Evolutionary conservation across 2,888 invertebrate genomes (phyloP).

Genomic region (Leptinotarsa rubiginosa): DNA sequence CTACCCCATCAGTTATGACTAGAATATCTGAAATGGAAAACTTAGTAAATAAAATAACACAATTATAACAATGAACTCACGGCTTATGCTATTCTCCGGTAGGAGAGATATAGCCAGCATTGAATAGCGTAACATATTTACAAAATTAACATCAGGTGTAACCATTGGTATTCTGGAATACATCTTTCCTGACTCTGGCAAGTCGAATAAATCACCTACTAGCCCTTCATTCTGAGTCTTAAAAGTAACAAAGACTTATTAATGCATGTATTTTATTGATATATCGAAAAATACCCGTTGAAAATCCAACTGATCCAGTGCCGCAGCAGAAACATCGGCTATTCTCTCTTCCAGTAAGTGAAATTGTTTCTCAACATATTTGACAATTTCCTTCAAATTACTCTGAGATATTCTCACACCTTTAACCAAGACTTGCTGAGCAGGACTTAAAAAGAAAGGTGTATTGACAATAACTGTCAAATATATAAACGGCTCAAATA

Average conservation of each 20-base stretch:
- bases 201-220: slow-evolving; percentile 69
- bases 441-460: slow-evolving; percentile 77
- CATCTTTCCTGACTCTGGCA: slow-evolving; percentile 64
- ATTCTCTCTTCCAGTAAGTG: slow-evolving; percentile 72
- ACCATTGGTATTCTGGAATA: slow-evolving; percentile 70
- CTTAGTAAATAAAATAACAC: slow-evolving; percentile 22
- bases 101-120: slow-evolving; percentile 79
- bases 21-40: slow-evolving; percentile 72
- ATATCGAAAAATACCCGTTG: slow-evolving; percentile 58
- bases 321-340: slow-evolving; percentile 69
- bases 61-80: slow-evolving; percentile 66
- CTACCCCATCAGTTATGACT: slow-evolving; percentile 80
- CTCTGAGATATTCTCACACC: slow-evolving; percentile 74
- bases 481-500: slow-evolving; percentile 77
- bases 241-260: slow-evolving; percentile 43
- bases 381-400: slow-evolving; percentile 72
- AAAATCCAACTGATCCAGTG: slow-evolving; percentile 70
- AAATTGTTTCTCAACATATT: slow-evolving; percentile 71
- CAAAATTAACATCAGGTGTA: slow-evolving; percentile 77
- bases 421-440: slow-evolving; percentile 79
- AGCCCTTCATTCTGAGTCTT: slow-evolving; percentile 69
- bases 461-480: slow-evolving; percentile 82
- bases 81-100: slow-evolving; percentile 80
- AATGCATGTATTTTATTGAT: slow-evolving; percentile 2
- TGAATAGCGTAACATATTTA: slow-evolving; percentile 82